These are phyloP conservation scores for Anodontia alba DNA, from an alignment of 2,888 invertebrate species.

Conservation along the genomic window DNA sequence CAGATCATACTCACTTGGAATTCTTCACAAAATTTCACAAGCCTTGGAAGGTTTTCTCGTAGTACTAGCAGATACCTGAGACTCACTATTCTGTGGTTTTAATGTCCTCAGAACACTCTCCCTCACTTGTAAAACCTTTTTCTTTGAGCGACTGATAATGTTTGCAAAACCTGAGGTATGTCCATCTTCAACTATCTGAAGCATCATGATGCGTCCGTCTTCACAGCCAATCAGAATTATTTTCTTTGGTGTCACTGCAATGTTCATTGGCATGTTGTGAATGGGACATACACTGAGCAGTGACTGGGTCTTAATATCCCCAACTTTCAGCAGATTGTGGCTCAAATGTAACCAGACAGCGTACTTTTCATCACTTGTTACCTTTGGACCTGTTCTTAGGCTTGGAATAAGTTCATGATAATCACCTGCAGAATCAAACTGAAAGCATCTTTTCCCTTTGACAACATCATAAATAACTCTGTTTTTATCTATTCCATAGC, in stretches of 20 bases:
- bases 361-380: constrained; percentile 59
- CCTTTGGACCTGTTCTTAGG: constrained; percentile 47
- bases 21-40: not conserved
- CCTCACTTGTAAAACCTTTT: constrained; percentile 18
- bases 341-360: constrained; percentile 61
- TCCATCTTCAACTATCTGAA: constrained; percentile 53
- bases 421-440: constrained; percentile 63
- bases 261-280: constrained; percentile 66
- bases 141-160: constrained; percentile 41
- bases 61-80: not conserved
- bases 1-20: too few relatives aligned
- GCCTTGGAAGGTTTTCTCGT: not conserved
- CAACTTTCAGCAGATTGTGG: constrained; percentile 62
- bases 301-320: constrained; percentile 43
- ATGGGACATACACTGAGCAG: constrained; percentile 60
- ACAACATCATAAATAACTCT: constrained; percentile 62
- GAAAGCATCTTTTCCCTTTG: constrained; percentile 48
- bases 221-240: constrained; percentile 68
- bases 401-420: constrained; percentile 40
- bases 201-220: constrained; percentile 71
- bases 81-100: not conserved
- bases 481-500: constrained; percentile 63
- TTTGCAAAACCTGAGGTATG: constrained; percentile 19
- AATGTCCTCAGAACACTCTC: constrained; percentile 37
- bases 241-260: constrained; percentile 57